A percentile compares a stretch with the other conserved stretches of the same genome.
phyloP scores from a whole-genome alignment of 2,113 vertebrate species.

The Eptesicus fuscus region DNA sequence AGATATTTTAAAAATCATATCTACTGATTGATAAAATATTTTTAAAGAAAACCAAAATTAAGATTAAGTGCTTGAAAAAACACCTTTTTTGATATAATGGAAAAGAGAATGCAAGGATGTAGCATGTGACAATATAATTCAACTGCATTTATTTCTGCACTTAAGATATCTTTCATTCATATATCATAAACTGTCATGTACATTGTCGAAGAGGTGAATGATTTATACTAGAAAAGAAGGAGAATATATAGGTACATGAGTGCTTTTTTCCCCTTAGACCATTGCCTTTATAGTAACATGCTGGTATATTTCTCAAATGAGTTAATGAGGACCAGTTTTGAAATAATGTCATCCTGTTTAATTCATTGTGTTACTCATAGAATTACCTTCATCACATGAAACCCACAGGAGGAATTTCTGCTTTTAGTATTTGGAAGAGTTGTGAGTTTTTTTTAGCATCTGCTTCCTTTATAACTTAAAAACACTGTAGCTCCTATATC shows the following conservation, averaged over 20 bases:
- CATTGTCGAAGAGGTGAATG: not conserved
- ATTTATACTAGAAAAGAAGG: not conserved
- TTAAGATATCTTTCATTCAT: not conserved
- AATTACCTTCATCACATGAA: not conserved
- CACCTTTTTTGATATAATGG: not conserved
- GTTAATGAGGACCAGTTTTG: not conserved
- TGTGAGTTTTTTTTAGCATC: not conserved
- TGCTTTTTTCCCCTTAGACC: not conserved
- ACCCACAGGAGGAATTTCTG: not conserved
- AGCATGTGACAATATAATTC: not conserved
- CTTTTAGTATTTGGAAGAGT: not conserved
- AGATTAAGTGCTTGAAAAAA: not conserved
- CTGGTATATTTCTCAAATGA: not conserved
- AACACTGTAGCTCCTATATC: not conserved
- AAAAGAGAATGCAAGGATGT: not conserved
- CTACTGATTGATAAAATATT: not conserved
- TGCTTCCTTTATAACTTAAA: not conserved
- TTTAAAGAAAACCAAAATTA: slow-evolving; percentile 1
- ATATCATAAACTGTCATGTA: not conserved
- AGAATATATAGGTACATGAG: not conserved
- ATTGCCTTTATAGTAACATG: not conserved
- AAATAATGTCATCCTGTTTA: not conserved
- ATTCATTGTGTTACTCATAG: not conserved
- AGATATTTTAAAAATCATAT: not conserved
- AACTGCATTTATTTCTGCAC: not conserved